phyloP scores from a whole-genome alignment of 2,888 invertebrate genomes.

The Crossocerus cetratus region DNA sequence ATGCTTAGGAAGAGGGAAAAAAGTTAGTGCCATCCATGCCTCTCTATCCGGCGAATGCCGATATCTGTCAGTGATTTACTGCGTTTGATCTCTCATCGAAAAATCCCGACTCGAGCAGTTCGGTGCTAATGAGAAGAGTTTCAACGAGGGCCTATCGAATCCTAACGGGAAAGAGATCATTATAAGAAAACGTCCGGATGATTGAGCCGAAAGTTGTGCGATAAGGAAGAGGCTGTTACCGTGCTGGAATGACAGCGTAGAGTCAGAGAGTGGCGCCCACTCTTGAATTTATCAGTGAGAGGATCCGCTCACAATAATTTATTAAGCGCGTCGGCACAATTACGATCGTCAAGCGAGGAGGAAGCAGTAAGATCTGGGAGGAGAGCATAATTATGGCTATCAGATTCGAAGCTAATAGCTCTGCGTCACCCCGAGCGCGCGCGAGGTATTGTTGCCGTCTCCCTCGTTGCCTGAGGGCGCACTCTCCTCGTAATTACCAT shows the following conservation, averaged over 20 bases:
- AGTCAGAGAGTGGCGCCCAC: not conserved
- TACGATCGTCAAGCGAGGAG: conserved; percentile 42
- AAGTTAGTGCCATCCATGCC: not conserved
- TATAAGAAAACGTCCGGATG: conserved; percentile 1
- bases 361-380: conserved; percentile 49
- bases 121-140: not conserved
- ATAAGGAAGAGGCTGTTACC: not conserved
- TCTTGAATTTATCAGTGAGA: conserved; percentile 7
- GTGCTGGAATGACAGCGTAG: not conserved
- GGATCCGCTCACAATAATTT: conserved; percentile 22
- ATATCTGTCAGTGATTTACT: not conserved
- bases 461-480: conserved; percentile 61
- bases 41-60: not conserved
- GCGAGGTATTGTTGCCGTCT: conserved; percentile 60
- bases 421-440: conserved; percentile 53
- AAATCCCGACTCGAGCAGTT: not conserved
- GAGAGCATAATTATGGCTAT: conserved; percentile 61
- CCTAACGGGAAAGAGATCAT: not conserved
- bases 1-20: not conserved
- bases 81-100: no score
- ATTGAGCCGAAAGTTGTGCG: not conserved
- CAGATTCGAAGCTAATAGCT: conserved; percentile 62
- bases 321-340: conserved; percentile 44
- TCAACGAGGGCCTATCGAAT: not conserved
- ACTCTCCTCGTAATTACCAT: conserved; percentile 68